Percentiles rank a stretch among this genome's conserved stretches.
phyloP scores from a whole-genome alignment of 2,888 invertebrate genomes.

The Conomelus anceps region DNA sequence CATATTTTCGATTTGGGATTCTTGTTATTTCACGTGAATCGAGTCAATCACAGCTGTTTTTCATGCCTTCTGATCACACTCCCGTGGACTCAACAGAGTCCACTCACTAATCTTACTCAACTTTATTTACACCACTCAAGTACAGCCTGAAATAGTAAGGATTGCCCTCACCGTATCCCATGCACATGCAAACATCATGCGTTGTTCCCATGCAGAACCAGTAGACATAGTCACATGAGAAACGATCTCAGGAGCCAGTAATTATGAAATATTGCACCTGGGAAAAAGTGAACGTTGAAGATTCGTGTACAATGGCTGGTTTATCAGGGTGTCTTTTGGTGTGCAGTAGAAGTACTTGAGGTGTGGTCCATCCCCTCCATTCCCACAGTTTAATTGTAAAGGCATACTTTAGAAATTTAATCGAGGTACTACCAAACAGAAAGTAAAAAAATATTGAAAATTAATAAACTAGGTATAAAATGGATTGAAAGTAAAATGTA shows the following conservation, averaged over 20 bases:
- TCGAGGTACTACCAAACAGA: constrained; percentile 58
- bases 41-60: no score
- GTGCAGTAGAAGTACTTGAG: constrained; percentile 42
- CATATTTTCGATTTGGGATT: no score
- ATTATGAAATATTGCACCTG: constrained; percentile 40
- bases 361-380: constrained; percentile 54
- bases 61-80: no score
- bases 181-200: background rate
- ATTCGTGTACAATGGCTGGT: constrained; percentile 45
- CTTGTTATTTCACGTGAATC: no score
- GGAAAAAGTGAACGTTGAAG: constrained; percentile 46
- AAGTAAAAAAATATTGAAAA: background rate
- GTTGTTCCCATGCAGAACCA: background rate
- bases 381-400: constrained; percentile 55
- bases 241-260: background rate
- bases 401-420: constrained; percentile 55
- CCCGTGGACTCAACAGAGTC: no score
- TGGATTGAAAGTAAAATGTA: no score
- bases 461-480: no score
- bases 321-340: constrained; percentile 44
- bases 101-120: no score
- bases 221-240: constrained; percentile 6
- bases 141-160: background rate
- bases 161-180: background rate
- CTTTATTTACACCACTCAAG: background rate